Evolutionary conservation across 37 sponge, comb jelly and placozoan species (phyloP), one percentile per base, ranked within the genome.

Genomic region (Geodia barretti): DNA sequence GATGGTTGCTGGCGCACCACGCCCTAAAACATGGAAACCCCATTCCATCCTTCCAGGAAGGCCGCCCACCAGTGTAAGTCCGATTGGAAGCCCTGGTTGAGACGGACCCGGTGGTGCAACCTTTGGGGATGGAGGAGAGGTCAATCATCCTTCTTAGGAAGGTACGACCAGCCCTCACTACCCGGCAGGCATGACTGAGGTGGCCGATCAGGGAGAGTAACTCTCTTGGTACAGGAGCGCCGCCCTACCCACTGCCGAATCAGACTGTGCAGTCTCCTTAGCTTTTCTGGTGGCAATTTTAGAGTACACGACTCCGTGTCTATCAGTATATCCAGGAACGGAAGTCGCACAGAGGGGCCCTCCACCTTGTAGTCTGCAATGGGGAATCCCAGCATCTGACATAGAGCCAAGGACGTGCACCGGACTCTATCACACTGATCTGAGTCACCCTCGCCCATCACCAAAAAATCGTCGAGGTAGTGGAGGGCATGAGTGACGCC

Each of bases 301-400:
- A 64, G 65, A n/a, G n/a, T 64, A 7, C 29, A 64, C n/a, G 25
- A 29, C 65, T 64, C 39, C 24, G 83, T 74, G 74, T 82, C 83
- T 2, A 82, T 39, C 64, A 71, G 60, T 28, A 82, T 73, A 38
- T 74, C 74, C 5, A 73, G 39, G 64, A 82, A 82, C 24, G 83
- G 37, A 26, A 82, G 41, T 1, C 24, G 2, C 14, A 0, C 31
- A 1, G 74, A n/a, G 0, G 83, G 74, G 19, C 74, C 83, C n/a
- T 73, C 83, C 37, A 42, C 26, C 36, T 82, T 82, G 28, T 82
- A 0, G 21, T 9, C 24, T 25, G 82, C 82, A 1, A 80, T 36
- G 21, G 81, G 82, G 40, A 81, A 25, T 3, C 82, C 61, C 11
- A 73, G 70, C 4, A 19, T 7, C 36, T 72, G 9, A 60, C 58